Evolutionary conservation across 1,140 invertebrate species (phyloP).

Genomic region (Arctopsyche grandis): DNA sequence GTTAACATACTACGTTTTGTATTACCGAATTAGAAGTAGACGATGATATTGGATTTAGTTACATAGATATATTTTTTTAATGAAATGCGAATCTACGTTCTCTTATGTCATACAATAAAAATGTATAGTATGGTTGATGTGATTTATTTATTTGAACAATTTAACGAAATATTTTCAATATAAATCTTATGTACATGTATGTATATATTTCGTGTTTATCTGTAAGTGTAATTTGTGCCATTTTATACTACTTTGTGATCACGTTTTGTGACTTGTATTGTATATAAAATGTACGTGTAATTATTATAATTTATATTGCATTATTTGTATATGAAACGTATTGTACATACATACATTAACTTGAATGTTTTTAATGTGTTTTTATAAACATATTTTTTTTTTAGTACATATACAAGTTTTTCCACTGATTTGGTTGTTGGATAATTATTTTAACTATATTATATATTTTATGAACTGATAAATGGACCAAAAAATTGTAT

Average conservation of each 20-base stretch:
- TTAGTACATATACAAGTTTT: too few species aligned
- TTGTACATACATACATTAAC: too few species aligned
- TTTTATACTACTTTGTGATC: conserved; percentile 15
- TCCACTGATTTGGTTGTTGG: too few species aligned
- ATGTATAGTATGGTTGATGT: neutral
- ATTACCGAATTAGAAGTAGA: conserved; percentile 71
- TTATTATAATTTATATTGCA: too few species aligned
- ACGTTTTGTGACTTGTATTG: neutral
- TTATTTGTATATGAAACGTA: neutral
- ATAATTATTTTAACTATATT: neutral
- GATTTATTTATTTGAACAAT: conserved; percentile 8
- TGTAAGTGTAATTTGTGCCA: neutral
- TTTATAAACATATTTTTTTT: neutral
- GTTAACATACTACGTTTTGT: conserved; percentile 73
- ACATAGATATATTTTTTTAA: conserved; percentile 6
- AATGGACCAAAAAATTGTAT: too few species aligned
- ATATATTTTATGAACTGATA: too few species aligned
- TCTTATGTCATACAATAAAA: neutral
- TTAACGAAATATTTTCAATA: neutral
- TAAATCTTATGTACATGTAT: neutral
- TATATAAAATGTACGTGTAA: too few species aligned
- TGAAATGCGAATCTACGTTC: conserved; percentile 24
- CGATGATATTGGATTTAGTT: conserved; percentile 25
- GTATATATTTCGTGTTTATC: too few species aligned
- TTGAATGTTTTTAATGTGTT: too few species aligned